These are phyloP conservation scores for Yoshiicerus persimilis DNA, from an alignment of 1,140 invertebrate species.

Conservation along the genomic window DNA sequence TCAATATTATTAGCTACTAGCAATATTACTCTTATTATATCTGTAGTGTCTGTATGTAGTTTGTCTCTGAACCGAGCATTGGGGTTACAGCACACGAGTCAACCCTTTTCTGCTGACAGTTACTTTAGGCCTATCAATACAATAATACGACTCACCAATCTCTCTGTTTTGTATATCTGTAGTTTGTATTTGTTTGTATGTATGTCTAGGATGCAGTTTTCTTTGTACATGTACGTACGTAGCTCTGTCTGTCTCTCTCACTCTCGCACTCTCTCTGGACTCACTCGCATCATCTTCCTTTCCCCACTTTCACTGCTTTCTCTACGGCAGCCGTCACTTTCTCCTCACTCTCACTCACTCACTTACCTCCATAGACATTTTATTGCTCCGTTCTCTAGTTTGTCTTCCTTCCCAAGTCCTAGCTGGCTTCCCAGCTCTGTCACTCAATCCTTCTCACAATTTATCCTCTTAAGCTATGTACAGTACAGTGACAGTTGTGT, in stretches of 20 bases:
- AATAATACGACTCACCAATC: background rate
- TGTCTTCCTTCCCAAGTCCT: background rate
- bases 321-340: background rate
- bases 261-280: background rate
- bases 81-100: constrained; percentile 1
- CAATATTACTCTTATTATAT: constrained; percentile 15
- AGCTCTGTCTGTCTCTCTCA: background rate
- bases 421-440: background rate
- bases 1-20: background rate
- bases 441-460: background rate
- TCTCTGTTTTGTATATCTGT: background rate
- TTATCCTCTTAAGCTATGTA: background rate
- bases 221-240: background rate
- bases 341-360: background rate
- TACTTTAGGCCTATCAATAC: constrained; percentile 4
- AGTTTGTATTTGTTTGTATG: background rate
- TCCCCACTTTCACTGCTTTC: background rate
- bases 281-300: background rate
- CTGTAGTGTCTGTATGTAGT: constrained; percentile 1
- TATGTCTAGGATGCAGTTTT: background rate
- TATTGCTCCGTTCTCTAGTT: background rate
- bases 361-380: background rate
- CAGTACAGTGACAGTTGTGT: background rate
- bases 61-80: constrained; percentile 12
- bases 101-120: background rate